Evolutionary conservation across 2,888 invertebrate genomes (phyloP), one percentile per base, ranked within the genome.

Genomic region (Aethes cnicana): DNA sequence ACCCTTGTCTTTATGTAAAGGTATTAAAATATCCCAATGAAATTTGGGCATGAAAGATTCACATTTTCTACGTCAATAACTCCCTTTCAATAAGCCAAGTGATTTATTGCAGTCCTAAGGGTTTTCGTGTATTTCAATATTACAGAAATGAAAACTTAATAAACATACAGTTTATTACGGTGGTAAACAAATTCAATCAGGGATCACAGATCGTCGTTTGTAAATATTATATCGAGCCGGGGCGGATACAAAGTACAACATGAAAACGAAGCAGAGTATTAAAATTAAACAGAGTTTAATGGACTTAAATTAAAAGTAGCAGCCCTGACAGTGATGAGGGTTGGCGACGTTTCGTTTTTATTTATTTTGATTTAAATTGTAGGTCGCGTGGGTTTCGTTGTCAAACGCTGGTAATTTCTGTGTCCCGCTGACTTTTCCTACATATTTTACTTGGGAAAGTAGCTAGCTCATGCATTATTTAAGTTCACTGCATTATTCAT

Each of bases 291-390:
- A 47, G 61, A 68, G 64, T 72, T 74, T 69, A 79, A 71, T 71
- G 70, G 68, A 72, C 63, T 74, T 70, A 74, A 78, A 78, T 80
- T 79, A 77, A 77, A 79, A 75, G 74, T 66, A 68, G 66, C 68
- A 66, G 52, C 58, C 60, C 53, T 59, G 79, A 79, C 80, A 71
- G 68, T 78, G 81, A 81, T 68, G 64, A 77, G 73, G 81, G 77
- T 76, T 46, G 37, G 57, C 55, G 44, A 48, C 57, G 56, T 56
- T 62, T 61, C 47, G 47, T 55, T 57, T 62, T 64, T 64, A 57
- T 63, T 65, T 65, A 59, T 64, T 67, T 69, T 65, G 58, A 64
- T 65, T 63, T 41, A 56, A 60, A 61, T 63, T 62, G 53, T 37
- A 46, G 56, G 47, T 47, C 50, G 42, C 43, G 20, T 7, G 39